phyloP scores from a whole-genome alignment of 1,140 invertebrate genomes.

The Drosophila trapezifrons region DNA sequence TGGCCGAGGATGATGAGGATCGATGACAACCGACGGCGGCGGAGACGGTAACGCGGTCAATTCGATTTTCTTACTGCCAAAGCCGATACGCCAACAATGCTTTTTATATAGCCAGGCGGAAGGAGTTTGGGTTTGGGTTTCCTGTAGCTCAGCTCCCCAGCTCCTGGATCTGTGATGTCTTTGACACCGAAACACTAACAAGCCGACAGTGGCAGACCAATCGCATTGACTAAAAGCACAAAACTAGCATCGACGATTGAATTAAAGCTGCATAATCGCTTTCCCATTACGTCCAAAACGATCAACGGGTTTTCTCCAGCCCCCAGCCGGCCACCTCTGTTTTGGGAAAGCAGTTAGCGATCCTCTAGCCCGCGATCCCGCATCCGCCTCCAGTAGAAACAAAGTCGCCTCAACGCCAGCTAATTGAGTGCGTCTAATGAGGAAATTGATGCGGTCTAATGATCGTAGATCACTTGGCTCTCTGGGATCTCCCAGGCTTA shows the following conservation, averaged over 20 bases:
- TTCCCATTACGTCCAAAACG: conserved; percentile 71
- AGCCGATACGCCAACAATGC: conserved; percentile 66
- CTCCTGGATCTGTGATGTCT: conserved; percentile 49
- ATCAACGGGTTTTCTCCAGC: conserved; percentile 66
- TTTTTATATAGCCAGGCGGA: conserved; percentile 79
- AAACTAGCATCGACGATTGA: conserved; percentile 48
- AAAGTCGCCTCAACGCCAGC: conserved; percentile 35
- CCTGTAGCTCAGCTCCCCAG: conserved; percentile 56
- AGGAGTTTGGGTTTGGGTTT: conserved; percentile 68
- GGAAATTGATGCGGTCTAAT: conserved; percentile 63
- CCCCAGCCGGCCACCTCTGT: conserved; percentile 36
- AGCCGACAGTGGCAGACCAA: conserved; percentile 27
- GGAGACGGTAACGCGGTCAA: conserved; percentile 68
- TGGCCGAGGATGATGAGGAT: conserved; percentile 11
- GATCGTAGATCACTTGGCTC: conserved; percentile 29
- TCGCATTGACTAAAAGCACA: conserved; percentile 33
- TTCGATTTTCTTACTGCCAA: conserved; percentile 64
- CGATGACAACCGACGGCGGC: conserved; percentile 15
- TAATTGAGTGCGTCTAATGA: conserved; percentile 80
- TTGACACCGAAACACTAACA: conserved; percentile 61
- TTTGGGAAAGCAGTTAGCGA: conserved; percentile 65
- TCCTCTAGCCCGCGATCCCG: conserved; percentile 23
- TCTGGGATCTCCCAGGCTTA: conserved; percentile 4
- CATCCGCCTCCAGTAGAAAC: conserved; percentile 14
- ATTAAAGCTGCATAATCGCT: conserved; percentile 76